A percentile compares a stretch with the other conserved stretches of the same genome.
These are phyloP conservation scores for Cyclopterus lumpus DNA, from an alignment of 2,797 vertebrate species.

Conservation along the genomic window DNA sequence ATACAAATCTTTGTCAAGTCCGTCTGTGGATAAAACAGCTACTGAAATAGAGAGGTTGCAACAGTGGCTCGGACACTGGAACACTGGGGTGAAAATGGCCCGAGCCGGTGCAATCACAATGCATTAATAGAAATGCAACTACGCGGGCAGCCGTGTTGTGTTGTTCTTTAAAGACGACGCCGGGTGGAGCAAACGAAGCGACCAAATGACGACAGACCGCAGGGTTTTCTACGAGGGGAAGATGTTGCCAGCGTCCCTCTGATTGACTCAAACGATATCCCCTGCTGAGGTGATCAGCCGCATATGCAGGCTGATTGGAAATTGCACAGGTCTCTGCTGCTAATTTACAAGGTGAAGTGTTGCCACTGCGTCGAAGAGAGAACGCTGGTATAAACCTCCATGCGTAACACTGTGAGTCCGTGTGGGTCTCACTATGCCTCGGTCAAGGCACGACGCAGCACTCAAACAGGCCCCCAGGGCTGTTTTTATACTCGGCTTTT, in stretches of 20 bases:
- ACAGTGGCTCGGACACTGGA: neutral
- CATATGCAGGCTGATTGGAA: constrained; percentile 65
- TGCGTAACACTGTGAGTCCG: constrained; percentile 41
- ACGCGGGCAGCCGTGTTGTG: constrained; percentile 11
- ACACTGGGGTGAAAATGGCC: constrained; percentile 1
- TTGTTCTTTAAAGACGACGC: constrained; percentile 31
- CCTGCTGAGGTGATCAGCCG: constrained; percentile 72
- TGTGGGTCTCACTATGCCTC: constrained; percentile 40
- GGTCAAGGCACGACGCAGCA: constrained; percentile 38
- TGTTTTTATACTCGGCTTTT: constrained; percentile 47
- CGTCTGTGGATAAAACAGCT: constrained; percentile 9
- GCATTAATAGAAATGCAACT: constrained; percentile 14
- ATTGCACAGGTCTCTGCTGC: constrained; percentile 68
- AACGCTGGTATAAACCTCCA: constrained; percentile 46
- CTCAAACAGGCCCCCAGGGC: constrained; percentile 36
- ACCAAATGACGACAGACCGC: constrained; percentile 37
- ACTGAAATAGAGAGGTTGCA: constrained; percentile 10
- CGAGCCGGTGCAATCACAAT: neutral
- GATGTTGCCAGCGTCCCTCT: constrained; percentile 49
- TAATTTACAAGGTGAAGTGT: constrained; percentile 66
- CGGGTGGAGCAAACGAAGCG: constrained; percentile 33
- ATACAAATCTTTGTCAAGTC: constrained; percentile 19
- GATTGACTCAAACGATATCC: constrained; percentile 66
- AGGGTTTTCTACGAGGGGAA: constrained; percentile 39
- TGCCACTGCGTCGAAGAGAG: constrained; percentile 40